Conservation (phyloP, 2,888 invertebrate genomes). For the Agrochola lota region DNA sequence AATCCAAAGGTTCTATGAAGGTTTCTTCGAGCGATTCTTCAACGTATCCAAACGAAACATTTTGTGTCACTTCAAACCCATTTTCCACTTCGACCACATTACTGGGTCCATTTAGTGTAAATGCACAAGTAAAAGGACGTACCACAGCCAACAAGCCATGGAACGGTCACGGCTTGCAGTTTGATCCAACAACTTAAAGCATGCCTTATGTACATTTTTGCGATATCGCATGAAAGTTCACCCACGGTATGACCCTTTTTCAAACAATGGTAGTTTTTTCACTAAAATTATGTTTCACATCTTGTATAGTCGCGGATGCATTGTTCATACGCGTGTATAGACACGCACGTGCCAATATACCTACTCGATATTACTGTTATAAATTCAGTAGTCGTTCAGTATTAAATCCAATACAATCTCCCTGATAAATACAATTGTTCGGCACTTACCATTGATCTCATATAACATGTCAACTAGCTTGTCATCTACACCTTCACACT, state of each 20-base stretch:
- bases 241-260: too few relatives aligned
- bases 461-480: too few relatives aligned
- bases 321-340: background rate
- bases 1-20: background rate
- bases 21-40: background rate
- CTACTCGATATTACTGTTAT: background rate
- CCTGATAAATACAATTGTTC: too few relatives aligned
- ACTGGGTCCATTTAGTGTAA: constrained; percentile 44
- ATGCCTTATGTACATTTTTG: constrained; percentile 34
- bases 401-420: too few relatives aligned
- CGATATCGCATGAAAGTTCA: constrained; percentile 24
- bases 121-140: constrained; percentile 38
- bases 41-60: background rate
- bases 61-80: constrained; percentile 12
- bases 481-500: too few relatives aligned
- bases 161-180: constrained; percentile 62
- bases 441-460: too few relatives aligned
- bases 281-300: background rate
- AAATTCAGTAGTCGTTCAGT: background rate
- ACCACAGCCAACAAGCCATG: constrained; percentile 67
- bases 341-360: background rate
- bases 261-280: background rate
- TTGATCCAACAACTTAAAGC: constrained; percentile 65
- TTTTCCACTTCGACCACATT: constrained; percentile 36
- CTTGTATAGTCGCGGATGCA: background rate